phyloP scores from a whole-genome alignment of 2,888 invertebrate genomes.

The Acleris sparsana region DNA sequence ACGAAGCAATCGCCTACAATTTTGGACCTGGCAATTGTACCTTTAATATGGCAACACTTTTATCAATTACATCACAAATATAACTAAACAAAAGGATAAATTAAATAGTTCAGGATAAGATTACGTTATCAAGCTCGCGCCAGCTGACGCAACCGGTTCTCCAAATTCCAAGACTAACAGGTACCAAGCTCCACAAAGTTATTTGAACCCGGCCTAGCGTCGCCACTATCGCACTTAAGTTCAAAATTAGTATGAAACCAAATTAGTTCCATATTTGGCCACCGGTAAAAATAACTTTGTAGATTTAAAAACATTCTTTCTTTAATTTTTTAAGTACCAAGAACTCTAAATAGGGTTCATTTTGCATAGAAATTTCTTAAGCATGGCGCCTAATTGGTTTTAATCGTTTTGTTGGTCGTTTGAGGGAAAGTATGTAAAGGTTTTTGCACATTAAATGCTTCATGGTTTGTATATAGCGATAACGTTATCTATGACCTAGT shows the following conservation, averaged over 20 bases:
- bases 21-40: not conserved
- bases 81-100: slow-evolving; percentile 18
- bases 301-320: slow-evolving; percentile 5
- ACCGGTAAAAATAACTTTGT: slow-evolving; percentile 8
- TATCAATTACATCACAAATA: slow-evolving; percentile 21
- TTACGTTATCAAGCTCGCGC: slow-evolving; percentile 55
- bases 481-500: slow-evolving; percentile 22
- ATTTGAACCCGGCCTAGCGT: not conserved
- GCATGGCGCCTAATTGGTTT: not conserved
- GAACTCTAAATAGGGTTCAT: not conserved
- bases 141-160: slow-evolving; percentile 77
- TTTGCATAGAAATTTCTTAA: not conserved
- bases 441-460: not conserved
- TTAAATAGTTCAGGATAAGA: slow-evolving; percentile 44
- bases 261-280: slow-evolving; percentile 3
- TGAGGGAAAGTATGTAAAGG: not conserved
- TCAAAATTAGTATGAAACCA: not conserved
- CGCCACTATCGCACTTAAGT: slow-evolving; percentile 1
- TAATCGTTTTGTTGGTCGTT: not conserved
- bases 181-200: slow-evolving; percentile 46
- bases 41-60: slow-evolving; percentile 12
- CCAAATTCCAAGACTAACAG: slow-evolving; percentile 69
- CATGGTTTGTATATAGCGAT: not conserved
- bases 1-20: not conserved
- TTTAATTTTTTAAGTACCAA: not conserved